These are phyloP conservation scores for Pantherophis guttatus DNA, from an alignment of 2,113 vertebrate genomes.

Conservation along the genomic window DNA sequence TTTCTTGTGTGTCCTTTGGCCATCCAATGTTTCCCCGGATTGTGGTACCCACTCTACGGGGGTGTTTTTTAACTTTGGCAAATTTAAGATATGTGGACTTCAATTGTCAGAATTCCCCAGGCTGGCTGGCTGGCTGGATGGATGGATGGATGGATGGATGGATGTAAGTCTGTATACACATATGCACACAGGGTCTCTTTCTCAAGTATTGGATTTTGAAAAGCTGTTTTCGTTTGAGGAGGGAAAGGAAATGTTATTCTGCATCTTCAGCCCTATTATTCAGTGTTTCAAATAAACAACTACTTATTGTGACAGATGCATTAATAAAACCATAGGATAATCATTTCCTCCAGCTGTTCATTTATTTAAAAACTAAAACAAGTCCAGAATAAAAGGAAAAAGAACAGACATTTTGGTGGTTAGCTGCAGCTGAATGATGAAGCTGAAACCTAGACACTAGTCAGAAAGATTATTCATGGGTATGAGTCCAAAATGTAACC, in stretches of 20 bases:
- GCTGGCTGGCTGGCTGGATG: not conserved
- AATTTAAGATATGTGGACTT: not conserved
- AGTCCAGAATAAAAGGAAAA: conserved; percentile 32
- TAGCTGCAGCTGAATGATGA: conserved; percentile 36
- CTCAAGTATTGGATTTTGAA: conserved; percentile 8
- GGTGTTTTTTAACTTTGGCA: not conserved
- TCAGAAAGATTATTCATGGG: conserved; percentile 48
- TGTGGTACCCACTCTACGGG: not conserved
- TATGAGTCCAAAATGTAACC: conserved; percentile 40
- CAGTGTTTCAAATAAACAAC: not conserved
- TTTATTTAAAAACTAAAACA: conserved; percentile 42
- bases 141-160: conserved; percentile 22
- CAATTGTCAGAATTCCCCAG: not conserved
- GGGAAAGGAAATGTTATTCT: not conserved
- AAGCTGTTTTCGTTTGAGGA: not conserved
- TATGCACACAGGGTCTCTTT: not conserved
- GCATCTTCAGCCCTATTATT: not conserved
- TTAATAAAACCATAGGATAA: not conserved
- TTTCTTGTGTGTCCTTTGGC: not conserved
- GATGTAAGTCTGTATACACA: not conserved
- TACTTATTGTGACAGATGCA: not conserved
- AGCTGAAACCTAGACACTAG: conserved; percentile 46
- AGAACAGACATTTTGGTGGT: conserved; percentile 47
- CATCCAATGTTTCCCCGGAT: not conserved
- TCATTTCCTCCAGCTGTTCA: conserved; percentile 15